phyloP scores from a whole-genome alignment of 1,140 invertebrate genomes.

The Nasonia longicornis region DNA sequence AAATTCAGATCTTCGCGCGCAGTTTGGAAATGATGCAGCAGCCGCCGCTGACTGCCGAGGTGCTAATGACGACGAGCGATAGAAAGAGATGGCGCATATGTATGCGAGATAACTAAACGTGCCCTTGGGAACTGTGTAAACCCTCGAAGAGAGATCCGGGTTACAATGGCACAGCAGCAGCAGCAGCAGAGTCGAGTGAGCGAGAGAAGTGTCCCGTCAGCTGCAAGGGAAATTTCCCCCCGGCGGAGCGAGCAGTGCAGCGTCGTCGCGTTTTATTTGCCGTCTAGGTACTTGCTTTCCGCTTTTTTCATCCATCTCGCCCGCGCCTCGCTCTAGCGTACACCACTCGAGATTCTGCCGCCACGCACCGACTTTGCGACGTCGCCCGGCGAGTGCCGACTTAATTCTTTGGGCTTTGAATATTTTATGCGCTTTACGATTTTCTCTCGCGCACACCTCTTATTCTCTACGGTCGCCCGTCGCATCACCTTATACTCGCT shows the following conservation, averaged over 20 bases:
- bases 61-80: constrained; percentile 27
- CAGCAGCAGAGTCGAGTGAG: not conserved
- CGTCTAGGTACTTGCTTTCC: constrained; percentile 22
- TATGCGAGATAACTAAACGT: constrained; percentile 29
- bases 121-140: constrained; percentile 19
- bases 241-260: not conserved
- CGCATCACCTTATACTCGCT: not conserved
- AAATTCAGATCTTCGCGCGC: constrained; percentile 27
- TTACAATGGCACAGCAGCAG: not conserved
- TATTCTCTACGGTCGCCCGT: not conserved
- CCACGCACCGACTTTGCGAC: not conserved
- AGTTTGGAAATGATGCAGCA: not conserved
- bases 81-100: not conserved
- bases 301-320: constrained; percentile 17
- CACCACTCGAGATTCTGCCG: not conserved
- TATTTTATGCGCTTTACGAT: constrained; percentile 44
- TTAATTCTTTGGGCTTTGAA: constrained; percentile 42
- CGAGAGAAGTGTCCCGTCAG: constrained; percentile 31
- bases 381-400: constrained; percentile 32
- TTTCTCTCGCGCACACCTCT: not conserved
- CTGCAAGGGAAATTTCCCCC: constrained; percentile 33
- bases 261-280: constrained; percentile 33
- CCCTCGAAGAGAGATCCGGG: not conserved
- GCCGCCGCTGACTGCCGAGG: not conserved
- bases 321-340: not conserved